phyloP scores from a whole-genome alignment of 2,113 vertebrate species.

The Malurus melanocephalus region DNA sequence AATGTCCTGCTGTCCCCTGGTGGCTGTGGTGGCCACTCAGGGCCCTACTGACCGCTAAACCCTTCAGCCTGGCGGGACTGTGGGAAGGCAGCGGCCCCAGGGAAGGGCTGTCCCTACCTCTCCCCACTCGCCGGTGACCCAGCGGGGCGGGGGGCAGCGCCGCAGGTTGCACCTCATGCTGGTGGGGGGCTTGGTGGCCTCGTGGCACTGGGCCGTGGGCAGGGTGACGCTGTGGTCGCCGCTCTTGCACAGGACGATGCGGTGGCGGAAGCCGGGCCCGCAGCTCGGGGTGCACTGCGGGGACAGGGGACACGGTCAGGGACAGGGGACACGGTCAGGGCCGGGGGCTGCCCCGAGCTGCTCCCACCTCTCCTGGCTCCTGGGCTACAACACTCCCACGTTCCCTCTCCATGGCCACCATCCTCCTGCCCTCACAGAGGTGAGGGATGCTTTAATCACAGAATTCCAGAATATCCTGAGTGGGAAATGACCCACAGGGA shows the following conservation, averaged over 20 bases:
- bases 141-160: conserved; percentile 90
- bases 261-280: conserved; percentile 90
- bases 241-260: conserved; percentile 90
- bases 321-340: neutral
- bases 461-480: neutral
- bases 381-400: neutral
- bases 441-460: rapidly evolving
- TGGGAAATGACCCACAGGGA: neutral
- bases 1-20: neutral
- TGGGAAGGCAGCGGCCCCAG: too few relatives aligned
- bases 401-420: rapidly evolving
- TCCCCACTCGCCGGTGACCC: conserved; percentile 91
- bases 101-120: conserved; percentile 74
- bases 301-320: neutral
- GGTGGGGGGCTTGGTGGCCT: conserved; percentile 83
- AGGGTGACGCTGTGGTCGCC: conserved; percentile 83
- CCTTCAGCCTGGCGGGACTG: too few relatives aligned
- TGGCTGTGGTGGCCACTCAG: neutral
- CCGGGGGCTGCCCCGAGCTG: neutral
- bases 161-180: conserved; percentile 94
- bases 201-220: conserved; percentile 80
- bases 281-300: conserved; percentile 92
- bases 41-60: neutral
- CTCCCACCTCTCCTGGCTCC: neutral
- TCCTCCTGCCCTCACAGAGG: neutral